These are phyloP conservation scores for Dromococcyx pavoninus DNA, from an alignment of 2,797 vertebrate species.

Conservation along the genomic window DNA sequence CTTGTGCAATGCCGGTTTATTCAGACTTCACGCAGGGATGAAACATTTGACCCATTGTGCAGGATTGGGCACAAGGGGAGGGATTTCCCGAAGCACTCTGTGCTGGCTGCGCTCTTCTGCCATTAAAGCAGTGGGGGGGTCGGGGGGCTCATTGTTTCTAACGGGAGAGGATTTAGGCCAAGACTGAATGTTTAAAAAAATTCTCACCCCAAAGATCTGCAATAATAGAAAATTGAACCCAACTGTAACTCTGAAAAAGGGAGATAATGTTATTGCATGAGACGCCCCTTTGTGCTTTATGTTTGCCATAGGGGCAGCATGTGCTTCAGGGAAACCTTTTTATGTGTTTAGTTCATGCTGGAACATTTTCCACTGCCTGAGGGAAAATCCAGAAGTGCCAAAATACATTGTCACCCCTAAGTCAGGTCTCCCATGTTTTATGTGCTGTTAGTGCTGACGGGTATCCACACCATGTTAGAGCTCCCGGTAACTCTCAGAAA, in stretches of 20 bases:
- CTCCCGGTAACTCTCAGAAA: constrained; percentile 19
- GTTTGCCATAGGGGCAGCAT: not conserved
- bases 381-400: not conserved
- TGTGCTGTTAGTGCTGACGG: not conserved
- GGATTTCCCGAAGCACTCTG: not conserved
- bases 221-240: constrained; percentile 43
- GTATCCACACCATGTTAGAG: not conserved
- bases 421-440: not conserved
- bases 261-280: not conserved
- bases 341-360: not conserved
- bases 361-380: not conserved
- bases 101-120: not conserved
- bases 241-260: not conserved
- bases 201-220: constrained; percentile 20
- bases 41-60: constrained; percentile 20
- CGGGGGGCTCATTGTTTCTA: not conserved
- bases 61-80: not conserved
- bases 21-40: constrained; percentile 38
- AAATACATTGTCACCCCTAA: not conserved
- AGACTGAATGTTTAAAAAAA: not conserved
- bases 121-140: not conserved
- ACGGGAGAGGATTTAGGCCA: not conserved
- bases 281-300: not conserved
- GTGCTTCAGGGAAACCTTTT: constrained; percentile 2
- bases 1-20: constrained; percentile 38